Evolutionary conservation across 2,797 vertebrate genomes (phyloP), one percentile per base, ranked within the genome.

Genomic region (Enteromius treurensis): DNA sequence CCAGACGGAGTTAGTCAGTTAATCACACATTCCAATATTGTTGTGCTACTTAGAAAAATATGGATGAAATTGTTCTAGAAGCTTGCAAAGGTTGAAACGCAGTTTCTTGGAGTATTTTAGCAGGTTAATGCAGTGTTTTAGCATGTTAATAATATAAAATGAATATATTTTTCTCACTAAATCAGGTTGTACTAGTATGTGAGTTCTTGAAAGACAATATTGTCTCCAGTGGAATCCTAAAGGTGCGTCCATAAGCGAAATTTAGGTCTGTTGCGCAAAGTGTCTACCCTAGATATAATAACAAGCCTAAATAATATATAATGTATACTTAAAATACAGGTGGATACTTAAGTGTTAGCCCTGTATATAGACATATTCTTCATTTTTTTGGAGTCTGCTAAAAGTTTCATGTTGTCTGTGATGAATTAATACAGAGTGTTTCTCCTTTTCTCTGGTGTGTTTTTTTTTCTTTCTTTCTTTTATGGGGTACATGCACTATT

Each of bases 1-100:
- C 58, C 58, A 77, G 40, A 64, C n/a, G 7, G n/a, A 76, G 53
- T 76, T 75, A 75, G 73, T 55, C 32, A 55, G 73, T 75, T 58
- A 40, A 75, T 75, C 51, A 75, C 21, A 40, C 14, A 58, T 58
- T 76, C 73, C 23, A 21, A 58, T 76, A 76, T 76, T 58, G 65
- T 67, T 67, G 73, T 76, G 49, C 21, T 58, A 37, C 51, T 55
- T 3, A 37, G 47, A 37, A 55, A 21, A 55, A 76, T 76, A 10
- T 76, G 74, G 34, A 42, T 26, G 34, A 26, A 60, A 76, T 58
- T 60, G 74, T 60, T 76, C 74, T 58, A 34, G 21, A 58, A 60
- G 34, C 13, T 23, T 1, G 11, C 13, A 37, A 51, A 29, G 9
- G 45, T 32, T 74, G 51, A 60, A 76, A 42, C 26, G 53, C 21